Base-by-base conservation (phyloP, 1,140 invertebrate species). In the Sarcophaga peregrina region DNA sequence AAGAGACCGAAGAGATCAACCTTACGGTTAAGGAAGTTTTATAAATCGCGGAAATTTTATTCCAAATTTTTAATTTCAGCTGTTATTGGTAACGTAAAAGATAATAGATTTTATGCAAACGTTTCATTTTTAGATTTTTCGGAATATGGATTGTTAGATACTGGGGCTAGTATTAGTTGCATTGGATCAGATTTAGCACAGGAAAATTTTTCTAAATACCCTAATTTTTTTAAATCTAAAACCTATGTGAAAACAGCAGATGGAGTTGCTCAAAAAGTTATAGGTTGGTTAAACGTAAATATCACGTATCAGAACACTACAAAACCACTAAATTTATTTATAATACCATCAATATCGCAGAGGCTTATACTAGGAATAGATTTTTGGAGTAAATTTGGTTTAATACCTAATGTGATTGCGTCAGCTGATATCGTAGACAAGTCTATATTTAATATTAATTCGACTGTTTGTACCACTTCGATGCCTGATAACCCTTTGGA, bases 271-370 rank as follows among this genome's bases (percentile, higher is more conserved):
- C 74, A 76, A 76, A 45, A 76, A 76, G 37, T 76, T 46, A 11
- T 37, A 47, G 74, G 74, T n/a, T 76, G 74, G 74, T 15, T 76
- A 10, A 9, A 17, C 45, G 74, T 46, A 46, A 45, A 76, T 46
- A 15, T 76, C 7, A 47, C 45, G 47, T 76, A 46, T 76, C 45
- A 76, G 37, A 37, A 76, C 15, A 48, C n/a, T 8, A 37, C 47
- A 10, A n/a, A 45, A 10, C 45, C 13, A 47, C 46, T 78, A 9
- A 78, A 78, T 17, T 45, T 78, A 47, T 78, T 78, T 47, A 15
- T 78, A 47, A 78, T 76, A 47, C 75, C 75, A 15, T 76, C 75
- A 45, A 76, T 76, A 13, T 45, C 75, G n/a, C 45, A 76, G n/a
- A 15, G n/a, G 0, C 75, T 78, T 78, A 78, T 78, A 47, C 45